phyloP scores from a whole-genome alignment of 1,140 invertebrate genomes.

The Apis laboriosa region DNA sequence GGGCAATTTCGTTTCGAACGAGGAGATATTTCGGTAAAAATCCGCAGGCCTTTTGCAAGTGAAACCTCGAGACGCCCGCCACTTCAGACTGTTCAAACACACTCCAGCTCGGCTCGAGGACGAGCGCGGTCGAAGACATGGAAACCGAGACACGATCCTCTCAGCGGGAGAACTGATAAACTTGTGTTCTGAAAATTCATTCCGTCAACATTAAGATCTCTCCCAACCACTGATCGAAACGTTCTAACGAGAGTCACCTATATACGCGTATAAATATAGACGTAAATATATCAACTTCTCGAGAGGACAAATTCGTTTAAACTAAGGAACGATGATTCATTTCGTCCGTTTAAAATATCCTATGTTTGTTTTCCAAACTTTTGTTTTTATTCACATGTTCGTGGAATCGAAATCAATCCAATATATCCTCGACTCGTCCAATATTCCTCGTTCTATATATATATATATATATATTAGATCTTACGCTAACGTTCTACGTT shows the following conservation, averaged over 20 bases:
- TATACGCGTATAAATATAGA: background rate
- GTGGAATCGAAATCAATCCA: no score
- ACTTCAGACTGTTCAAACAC: constrained; percentile 49
- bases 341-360: no score
- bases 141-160: constrained; percentile 3
- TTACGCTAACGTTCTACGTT: no score
- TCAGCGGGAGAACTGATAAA: constrained; percentile 21
- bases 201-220: background rate
- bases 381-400: no score
- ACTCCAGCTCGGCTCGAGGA: constrained; percentile 33
- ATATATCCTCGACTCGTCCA: no score
- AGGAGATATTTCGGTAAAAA: constrained; percentile 16
- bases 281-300: no score
- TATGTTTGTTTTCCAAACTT: no score
- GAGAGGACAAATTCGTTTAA: no score
- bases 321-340: no score
- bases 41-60: constrained; percentile 4
- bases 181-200: constrained; percentile 17
- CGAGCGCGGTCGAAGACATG: constrained; percentile 18
- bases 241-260: background rate
- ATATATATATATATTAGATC: no score
- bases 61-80: constrained; percentile 48
- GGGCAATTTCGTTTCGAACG: background rate
- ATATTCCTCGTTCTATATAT: no score
- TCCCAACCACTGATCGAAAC: background rate